Conservation (phyloP, 2,113 vertebrate genomes). For the Aramus guarauna region DNA sequence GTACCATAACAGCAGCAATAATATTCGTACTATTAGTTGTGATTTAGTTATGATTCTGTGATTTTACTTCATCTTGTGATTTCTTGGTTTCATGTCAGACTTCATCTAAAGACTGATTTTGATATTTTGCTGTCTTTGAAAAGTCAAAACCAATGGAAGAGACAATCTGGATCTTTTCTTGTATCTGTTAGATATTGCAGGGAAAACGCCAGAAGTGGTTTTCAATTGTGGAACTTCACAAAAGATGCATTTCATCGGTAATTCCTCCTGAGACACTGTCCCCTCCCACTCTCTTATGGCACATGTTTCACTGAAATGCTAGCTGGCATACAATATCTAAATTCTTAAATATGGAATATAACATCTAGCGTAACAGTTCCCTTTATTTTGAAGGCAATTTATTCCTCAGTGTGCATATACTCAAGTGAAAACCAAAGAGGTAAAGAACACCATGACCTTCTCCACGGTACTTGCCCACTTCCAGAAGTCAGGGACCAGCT, state of each 20-base stretch:
- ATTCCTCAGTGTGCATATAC: neutral
- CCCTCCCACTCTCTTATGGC: neutral
- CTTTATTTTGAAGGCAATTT: neutral
- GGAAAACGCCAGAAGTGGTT: neutral
- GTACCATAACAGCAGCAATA: neutral
- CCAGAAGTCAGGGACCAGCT: neutral
- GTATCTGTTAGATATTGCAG: neutral
- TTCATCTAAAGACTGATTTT: neutral
- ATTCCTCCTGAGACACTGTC: neutral
- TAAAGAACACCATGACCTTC: neutral
- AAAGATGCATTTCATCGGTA: neutral
- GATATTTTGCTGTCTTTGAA: neutral
- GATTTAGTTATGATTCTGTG: too few relatives aligned
- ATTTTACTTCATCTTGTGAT: neutral
- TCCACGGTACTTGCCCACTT: neutral
- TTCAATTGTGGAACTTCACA: neutral
- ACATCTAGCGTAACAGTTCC: neutral
- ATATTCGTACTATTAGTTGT: neutral
- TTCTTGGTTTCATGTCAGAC: neutral
- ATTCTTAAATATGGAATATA: neutral
- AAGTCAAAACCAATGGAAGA: neutral
- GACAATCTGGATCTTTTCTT: neutral
- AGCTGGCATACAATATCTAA: neutral
- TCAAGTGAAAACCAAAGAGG: neutral
- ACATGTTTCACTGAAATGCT: neutral